These are phyloP conservation scores for Callinectes sapidus DNA, from an alignment of 2,888 invertebrate genomes.

Conservation along the genomic window DNA sequence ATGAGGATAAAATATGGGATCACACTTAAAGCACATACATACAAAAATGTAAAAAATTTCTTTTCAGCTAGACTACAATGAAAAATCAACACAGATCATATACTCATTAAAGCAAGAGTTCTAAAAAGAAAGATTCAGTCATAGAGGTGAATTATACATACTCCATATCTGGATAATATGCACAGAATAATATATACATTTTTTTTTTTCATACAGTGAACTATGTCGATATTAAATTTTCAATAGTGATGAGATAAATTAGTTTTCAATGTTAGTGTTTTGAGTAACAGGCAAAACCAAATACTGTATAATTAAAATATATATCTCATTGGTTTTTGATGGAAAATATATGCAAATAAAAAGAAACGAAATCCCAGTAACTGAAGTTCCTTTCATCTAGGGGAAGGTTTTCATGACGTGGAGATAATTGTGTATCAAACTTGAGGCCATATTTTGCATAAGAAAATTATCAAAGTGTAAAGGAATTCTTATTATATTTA, in stretches of 20 bases:
- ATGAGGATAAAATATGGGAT: constrained; percentile 57
- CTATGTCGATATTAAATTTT: background rate
- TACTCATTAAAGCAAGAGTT: constrained; percentile 44
- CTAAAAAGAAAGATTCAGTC: constrained; percentile 12
- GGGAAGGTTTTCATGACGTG: background rate
- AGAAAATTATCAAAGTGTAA: background rate
- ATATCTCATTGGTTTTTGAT: background rate
- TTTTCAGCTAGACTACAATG: constrained; percentile 43
- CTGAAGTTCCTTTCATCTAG: background rate
- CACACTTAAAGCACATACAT: constrained; percentile 53
- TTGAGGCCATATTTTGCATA: background rate
- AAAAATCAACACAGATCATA: background rate
- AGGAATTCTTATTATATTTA: background rate
- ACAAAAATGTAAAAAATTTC: constrained; percentile 20
- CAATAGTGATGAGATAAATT: background rate
- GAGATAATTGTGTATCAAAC: background rate
- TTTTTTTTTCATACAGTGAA: background rate
- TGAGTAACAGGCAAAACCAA: background rate
- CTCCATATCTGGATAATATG: constrained; percentile 7
- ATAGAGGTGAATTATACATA: constrained; percentile 26
- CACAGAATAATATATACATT: background rate
- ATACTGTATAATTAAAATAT: background rate
- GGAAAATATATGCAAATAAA: background rate
- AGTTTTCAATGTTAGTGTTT: background rate
- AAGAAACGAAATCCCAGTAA: background rate